Evolutionary conservation across 2,888 invertebrate genomes (phyloP).

Genomic region (Teleogryllus oceanicus): DNA sequence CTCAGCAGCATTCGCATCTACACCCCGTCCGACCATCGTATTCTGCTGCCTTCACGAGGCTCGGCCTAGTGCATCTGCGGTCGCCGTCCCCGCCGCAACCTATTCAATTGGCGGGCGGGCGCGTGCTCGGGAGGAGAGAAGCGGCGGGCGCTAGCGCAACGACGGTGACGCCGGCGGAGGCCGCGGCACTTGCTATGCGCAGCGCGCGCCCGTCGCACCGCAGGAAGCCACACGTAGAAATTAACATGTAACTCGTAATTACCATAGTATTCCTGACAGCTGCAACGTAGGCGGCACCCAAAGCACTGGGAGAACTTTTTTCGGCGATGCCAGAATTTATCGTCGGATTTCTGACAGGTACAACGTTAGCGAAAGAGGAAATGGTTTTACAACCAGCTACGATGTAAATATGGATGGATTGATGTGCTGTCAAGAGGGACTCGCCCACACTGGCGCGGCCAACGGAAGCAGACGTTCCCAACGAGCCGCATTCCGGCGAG

Average conservation of each 20-base stretch:
- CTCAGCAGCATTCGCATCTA: too few species aligned
- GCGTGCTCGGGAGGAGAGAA: too few species aligned
- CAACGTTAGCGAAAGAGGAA: constrained; percentile 18
- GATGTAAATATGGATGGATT: constrained; percentile 9
- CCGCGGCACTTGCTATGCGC: background rate
- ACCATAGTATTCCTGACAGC: constrained; percentile 11
- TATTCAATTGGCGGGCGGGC: too few species aligned
- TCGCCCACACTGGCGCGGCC: background rate
- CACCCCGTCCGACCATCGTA: too few species aligned
- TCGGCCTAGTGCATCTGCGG: too few species aligned
- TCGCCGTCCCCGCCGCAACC: too few species aligned
- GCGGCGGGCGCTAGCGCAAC: too few species aligned
- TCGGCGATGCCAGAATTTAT: background rate
- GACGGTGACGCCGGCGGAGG: background rate
- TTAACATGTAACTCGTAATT: constrained; percentile 9
- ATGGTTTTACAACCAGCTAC: constrained; percentile 2
- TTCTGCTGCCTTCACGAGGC: too few species aligned
- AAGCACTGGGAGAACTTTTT: background rate
- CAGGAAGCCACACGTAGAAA: background rate
- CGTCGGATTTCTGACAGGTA: background rate
- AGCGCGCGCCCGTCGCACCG: background rate
- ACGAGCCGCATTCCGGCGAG: background rate
- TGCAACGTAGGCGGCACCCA: background rate
- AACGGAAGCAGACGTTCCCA: constrained; percentile 1
- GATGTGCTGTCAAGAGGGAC: background rate